Conservation (phyloP, 2,797 vertebrate species). For the Ptychobarbus kaznakovi region DNA sequence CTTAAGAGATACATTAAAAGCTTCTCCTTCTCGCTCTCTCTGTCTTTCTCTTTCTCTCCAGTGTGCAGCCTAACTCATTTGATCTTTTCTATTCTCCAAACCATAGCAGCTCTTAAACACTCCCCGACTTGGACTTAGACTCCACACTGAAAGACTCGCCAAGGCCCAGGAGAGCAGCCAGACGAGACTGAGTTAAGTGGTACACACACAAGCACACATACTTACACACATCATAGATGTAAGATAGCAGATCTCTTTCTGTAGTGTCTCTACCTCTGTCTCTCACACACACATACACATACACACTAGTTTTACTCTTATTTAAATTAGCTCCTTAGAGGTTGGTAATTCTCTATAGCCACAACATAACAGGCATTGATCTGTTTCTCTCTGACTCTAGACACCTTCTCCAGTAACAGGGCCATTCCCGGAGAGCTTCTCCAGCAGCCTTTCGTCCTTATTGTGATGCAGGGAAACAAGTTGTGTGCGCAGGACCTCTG, state of each 20-base stretch:
- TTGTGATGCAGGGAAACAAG: constrained; percentile 32
- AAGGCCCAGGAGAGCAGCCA: constrained; percentile 34
- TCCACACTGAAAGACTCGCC: constrained; percentile 45
- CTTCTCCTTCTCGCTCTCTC: background rate
- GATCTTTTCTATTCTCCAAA: constrained; percentile 37
- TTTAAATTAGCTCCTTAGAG: constrained; percentile 49
- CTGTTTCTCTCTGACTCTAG: constrained; percentile 41
- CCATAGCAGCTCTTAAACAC: constrained; percentile 37
- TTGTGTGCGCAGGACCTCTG: background rate
- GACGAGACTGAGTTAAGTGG: constrained; percentile 43
- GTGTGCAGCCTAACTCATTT: constrained; percentile 40
- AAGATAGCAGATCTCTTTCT: constrained; percentile 24
- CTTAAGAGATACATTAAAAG: constrained; percentile 41
- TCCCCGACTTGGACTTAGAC: constrained; percentile 32
- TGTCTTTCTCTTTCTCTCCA: constrained; percentile 9
- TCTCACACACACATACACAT: background rate
- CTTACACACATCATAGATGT: constrained; percentile 17
- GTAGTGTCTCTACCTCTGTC: background rate
- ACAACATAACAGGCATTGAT: constrained; percentile 49
- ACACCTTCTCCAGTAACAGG: constrained; percentile 38
- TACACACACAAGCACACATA: constrained; percentile 26
- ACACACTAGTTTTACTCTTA: constrained; percentile 46
- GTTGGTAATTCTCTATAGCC: constrained; percentile 35
- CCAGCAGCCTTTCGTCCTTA: constrained; percentile 10
- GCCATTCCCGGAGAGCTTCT: constrained; percentile 25